These are phyloP conservation scores for Phalacrocorax pelagicus DNA, from an alignment of 2,113 vertebrate species.

Conservation along the genomic window DNA sequence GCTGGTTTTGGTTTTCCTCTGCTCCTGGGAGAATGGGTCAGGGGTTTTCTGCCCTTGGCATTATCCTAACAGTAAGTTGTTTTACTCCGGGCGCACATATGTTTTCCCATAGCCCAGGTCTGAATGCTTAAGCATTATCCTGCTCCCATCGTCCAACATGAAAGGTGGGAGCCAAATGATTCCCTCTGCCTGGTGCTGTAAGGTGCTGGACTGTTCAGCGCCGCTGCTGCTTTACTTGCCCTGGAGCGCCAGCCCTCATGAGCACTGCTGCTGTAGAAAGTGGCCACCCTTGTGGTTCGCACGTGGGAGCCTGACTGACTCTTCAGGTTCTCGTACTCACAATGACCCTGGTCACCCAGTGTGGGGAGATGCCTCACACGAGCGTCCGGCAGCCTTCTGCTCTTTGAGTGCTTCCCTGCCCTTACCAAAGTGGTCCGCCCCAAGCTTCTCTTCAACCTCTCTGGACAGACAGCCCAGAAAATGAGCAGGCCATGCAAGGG, in stretches of 20 bases:
- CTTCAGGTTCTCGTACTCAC: neutral
- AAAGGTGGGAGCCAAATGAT: neutral
- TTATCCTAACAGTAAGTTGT: neutral
- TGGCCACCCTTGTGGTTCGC: neutral
- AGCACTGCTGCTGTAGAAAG: neutral
- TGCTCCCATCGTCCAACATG: neutral
- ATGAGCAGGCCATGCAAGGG: neutral
- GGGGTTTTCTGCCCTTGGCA: neutral
- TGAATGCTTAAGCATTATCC: neutral
- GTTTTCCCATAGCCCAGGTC: neutral
- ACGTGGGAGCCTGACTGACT: neutral
- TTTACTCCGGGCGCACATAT: neutral
- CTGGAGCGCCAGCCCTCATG: neutral
- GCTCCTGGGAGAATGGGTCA: neutral
- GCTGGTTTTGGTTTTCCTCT: neutral
- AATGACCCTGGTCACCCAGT: rapidly evolving
- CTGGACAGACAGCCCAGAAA: rapidly evolving
- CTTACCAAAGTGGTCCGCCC: no score
- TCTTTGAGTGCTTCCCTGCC: neutral
- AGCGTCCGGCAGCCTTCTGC: neutral
- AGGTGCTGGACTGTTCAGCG: neutral
- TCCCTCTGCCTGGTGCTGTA: neutral
- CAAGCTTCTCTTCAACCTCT: neutral
- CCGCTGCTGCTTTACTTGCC: neutral
- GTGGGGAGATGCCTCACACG: rapidly evolving